Evolutionary conservation across 1,140 invertebrate species (phyloP), one percentile per base, ranked within the genome.

Genomic region (Drosophila biarmipes): DNA sequence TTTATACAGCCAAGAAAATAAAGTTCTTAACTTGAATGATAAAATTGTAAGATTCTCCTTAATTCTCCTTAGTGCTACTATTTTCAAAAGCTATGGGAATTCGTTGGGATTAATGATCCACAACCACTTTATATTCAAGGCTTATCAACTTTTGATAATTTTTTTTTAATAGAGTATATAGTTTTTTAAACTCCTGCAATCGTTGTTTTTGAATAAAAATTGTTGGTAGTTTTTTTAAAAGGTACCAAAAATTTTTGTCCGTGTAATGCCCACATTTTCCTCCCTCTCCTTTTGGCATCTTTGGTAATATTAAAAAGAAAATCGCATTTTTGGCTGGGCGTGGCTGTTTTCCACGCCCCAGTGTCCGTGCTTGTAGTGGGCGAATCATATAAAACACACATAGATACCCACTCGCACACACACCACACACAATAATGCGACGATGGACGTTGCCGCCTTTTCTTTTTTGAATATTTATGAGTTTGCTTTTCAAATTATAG

Each of bases 401-500:
- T 49, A 63, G 35, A 61, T 38, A 63, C 45, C 45, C 53, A 73
- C 64, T 48, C 29, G 40, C 46, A 58, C 49, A 56, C 51, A 61
- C 59, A 59, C 21, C 40, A 52, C 21, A 71, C 59, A 68, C 40
- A 68, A 69, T 48, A 68, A 68, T 69, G 49, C 64, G 49, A 68
- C 49, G 63, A 68, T 69, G 63, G 49, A 55, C 45, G 51, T 43
- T 51, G 59, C 72, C 53, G 45, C 54, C 54, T 42, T 75, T 66
- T 62, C 61, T 78, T 87, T 87, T 87, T 87, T 89, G 84, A 87
- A 87, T 87, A 87, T 87, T 87, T 89, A 87, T 87, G 84, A 87
- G 84, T 89, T 89, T 82, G 84, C 79, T 89, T 87, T 82, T 89
- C 74, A 87, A 89, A 87, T 87, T 87, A 87, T 89, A 84, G 79